A percentile compares a stretch with the other conserved stretches of the same genome.
Conservation (phyloP, 2,113 vertebrate genomes). For the Planiliza haematocheilus region DNA sequence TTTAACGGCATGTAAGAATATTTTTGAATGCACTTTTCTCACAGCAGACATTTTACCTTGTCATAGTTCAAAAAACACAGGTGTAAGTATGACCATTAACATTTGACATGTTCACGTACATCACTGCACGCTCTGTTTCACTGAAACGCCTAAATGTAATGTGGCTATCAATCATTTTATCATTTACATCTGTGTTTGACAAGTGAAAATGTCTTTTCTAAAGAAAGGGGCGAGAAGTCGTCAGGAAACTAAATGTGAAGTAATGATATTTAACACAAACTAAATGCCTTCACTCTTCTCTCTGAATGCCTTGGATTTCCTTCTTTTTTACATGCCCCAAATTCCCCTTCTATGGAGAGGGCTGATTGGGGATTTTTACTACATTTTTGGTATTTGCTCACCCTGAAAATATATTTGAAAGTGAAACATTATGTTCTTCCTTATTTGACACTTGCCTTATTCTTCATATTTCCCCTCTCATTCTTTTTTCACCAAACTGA, state of each 20-base stretch:
- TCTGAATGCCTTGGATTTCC: conserved; percentile 44
- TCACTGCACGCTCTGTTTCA: too few relatives aligned
- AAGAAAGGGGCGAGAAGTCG: neutral
- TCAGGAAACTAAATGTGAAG: neutral
- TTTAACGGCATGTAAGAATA: neutral
- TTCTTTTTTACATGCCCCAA: conserved; percentile 30
- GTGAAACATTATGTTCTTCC: neutral
- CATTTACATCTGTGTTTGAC: neutral
- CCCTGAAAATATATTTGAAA: neutral
- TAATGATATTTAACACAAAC: too few relatives aligned
- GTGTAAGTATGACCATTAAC: neutral
- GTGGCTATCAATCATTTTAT: neutral
- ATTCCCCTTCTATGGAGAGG: neutral
- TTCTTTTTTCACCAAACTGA: conserved; percentile 23
- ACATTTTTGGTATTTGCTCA: neutral
- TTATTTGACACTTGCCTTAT: neutral
- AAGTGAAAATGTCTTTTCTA: conserved; percentile 7
- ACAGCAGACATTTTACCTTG: conserved; percentile 2
- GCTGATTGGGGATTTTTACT: conserved; percentile 6
- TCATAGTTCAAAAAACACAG: too few relatives aligned
- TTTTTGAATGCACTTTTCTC: neutral
- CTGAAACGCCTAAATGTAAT: neutral
- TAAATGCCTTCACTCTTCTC: neutral
- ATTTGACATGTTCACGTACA: neutral
- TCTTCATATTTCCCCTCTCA: conserved; percentile 14